Base-by-base conservation (phyloP, 2,888 invertebrate genomes). In the Eristalis arbustorum region DNA sequence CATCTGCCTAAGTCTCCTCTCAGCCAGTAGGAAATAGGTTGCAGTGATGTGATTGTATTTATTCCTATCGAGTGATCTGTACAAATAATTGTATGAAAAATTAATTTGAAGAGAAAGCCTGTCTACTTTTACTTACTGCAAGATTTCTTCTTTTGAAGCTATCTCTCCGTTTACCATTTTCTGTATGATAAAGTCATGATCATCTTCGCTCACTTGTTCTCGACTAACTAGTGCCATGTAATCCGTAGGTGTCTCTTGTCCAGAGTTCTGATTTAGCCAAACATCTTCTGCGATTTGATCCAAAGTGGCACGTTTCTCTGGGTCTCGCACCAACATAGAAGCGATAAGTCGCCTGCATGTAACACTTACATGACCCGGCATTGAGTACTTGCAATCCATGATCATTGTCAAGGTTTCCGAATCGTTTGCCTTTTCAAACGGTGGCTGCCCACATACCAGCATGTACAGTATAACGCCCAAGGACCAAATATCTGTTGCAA, bases 371-470 rank as follows among this genome's bases (percentile, higher is more conserved):
- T 98, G 97, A 34, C 95, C 93, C 74, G 99, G 98, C 91, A 98
- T 96, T 80, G 96, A 96, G 92, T 98, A 99, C 94, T 98, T 98
- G 94, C 99, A 99, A 93, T 99, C 99, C 97, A 99, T 98, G 89
- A 99, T 99, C 98, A 98, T 99, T 37, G 98, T 99, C 75, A 99
- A 94, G 0, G 99, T 99, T 94, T 99, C 99, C 90, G 98, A 98
- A 93, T 99, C 99, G 93, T 99, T 99, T 37, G 99, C 98, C 94
- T 99, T 99, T 93, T 99, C 98, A 93, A 99, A 99, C 6, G 99
- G 99, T 42, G 99, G 97, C 92, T 97, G 96, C 6, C 99, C 99
- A 93, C 98, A 98, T 5, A 99, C 99, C 91, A 99, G 94, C 99
- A 99, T 99, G 93, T 97, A 99, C 62, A 99, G 94, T 91, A 99